Base-by-base conservation (phyloP, 2,888 invertebrate genomes). In the Minunthozetes semirufus region DNA sequence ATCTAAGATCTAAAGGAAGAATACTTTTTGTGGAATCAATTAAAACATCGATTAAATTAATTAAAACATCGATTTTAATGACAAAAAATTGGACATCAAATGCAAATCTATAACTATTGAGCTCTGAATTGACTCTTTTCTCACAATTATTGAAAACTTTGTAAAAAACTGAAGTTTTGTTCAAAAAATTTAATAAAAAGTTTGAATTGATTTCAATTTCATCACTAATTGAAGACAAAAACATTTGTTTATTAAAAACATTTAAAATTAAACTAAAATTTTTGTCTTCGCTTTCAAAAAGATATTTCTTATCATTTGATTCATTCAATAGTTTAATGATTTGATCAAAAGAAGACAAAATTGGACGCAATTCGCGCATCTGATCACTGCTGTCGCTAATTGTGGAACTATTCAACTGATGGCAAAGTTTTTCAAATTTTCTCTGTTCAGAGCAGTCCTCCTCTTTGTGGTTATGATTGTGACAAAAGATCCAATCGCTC, bases 401-500 rank as follows among this genome's bases (percentile, higher is more conserved):
- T 13, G 63, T 27, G 15, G 15, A 22, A 11, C n/a, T 17, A 11
- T 29, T 29, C 19, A 38, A 33, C n/a, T n/a, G 38, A 22, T 63
- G 29, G 33, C 38, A 29, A 33, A 38, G 17, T 19, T 29, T 33
- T 1, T 63, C 63, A n/a, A 38, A 33, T 25, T 33, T 17, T n/a
- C 8, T 33, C n/a, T 9, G 1, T 38, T 29, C 38, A 33, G 25
- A 5, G 11, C 25, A 56, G 8, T 63, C 63, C 17, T 29, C 19
- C 13, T 2, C 19, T 8, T 63, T 13, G 33, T 38, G 15, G 2
- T 33, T 63, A 38, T 74, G 74, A 27, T 74, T 74, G 33, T 74
- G 74, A 50, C 74, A 74, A 70, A 74, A 74, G 11, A 74, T 33
- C 74, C 74, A 74, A 17, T 74, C 74, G 25, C 50, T 74, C 13